phyloP scores from a whole-genome alignment of 1,140 invertebrate genomes.

The Papilio glaucus region DNA sequence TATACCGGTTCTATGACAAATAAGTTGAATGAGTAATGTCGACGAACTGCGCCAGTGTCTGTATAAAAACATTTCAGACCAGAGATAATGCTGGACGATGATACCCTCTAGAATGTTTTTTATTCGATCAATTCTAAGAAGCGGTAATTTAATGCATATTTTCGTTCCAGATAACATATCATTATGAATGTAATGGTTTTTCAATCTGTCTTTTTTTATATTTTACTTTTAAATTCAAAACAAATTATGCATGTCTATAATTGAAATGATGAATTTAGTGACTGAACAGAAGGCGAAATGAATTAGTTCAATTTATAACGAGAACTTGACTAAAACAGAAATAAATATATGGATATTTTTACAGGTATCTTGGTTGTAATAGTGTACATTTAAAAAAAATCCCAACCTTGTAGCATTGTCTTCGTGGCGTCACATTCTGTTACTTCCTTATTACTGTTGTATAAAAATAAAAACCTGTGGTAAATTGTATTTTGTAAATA shows the following conservation, averaged over 20 bases:
- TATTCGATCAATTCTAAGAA: slow-evolving; percentile 33
- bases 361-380: too few relatives aligned
- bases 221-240: not conserved
- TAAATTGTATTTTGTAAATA: not conserved
- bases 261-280: not conserved
- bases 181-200: not conserved
- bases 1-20: slow-evolving; percentile 64
- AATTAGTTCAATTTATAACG: not conserved
- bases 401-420: too few relatives aligned
- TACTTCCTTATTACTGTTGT: too few relatives aligned
- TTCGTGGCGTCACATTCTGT: too few relatives aligned
- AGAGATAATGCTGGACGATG: slow-evolving; percentile 34
- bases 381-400: too few relatives aligned
- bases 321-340: not conserved
- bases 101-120: slow-evolving; percentile 36
- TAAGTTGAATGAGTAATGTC: slow-evolving; percentile 58
- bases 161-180: slow-evolving; percentile 1
- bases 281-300: not conserved
- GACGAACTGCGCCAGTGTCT: slow-evolving; percentile 58
- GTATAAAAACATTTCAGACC: slow-evolving; percentile 50
- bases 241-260: not conserved
- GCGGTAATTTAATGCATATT: slow-evolving; percentile 16
- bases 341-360: too few relatives aligned
- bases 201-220: not conserved
- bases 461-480: too few relatives aligned